These are phyloP conservation scores for Carabus problematicus DNA, from an alignment of 2,888 invertebrate genomes.

Conservation along the genomic window DNA sequence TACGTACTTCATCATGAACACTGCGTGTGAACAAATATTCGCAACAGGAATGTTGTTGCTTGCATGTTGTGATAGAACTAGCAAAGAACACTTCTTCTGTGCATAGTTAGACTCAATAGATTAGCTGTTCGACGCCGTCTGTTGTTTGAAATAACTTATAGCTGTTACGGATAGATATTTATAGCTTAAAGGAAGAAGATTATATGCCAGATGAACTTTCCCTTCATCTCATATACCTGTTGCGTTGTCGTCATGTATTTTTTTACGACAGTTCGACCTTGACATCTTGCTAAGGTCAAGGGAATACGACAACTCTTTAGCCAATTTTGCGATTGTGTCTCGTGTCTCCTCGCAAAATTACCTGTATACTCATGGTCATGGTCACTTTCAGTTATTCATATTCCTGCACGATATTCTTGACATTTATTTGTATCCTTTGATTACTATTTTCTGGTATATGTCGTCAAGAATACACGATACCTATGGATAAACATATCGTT, in stretches of 20 bases:
- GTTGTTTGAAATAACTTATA: not conserved
- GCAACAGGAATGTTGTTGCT: too few relatives aligned
- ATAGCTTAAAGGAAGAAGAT: too few relatives aligned
- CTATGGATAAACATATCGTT: too few relatives aligned
- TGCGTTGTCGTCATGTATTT: constrained; percentile 40
- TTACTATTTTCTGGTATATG: not conserved
- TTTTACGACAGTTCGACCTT: constrained; percentile 35
- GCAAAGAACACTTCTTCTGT: too few relatives aligned
- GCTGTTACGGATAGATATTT: too few relatives aligned
- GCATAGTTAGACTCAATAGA: too few relatives aligned
- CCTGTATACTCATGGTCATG: constrained; percentile 28
- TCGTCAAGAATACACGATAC: too few relatives aligned
- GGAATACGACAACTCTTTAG: constrained; percentile 20
- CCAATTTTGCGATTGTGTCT: constrained; percentile 34
- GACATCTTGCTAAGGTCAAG: constrained; percentile 37
- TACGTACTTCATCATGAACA: too few relatives aligned
- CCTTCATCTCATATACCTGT: constrained; percentile 28
- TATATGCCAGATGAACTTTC: constrained; percentile 28
- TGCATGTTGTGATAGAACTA: too few relatives aligned
- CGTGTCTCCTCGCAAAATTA: constrained; percentile 6
- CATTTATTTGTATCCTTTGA: constrained; percentile 1
- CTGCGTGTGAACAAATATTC: too few relatives aligned
- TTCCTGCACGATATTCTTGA: constrained; percentile 5
- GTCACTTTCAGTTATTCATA: constrained; percentile 29
- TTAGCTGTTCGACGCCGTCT: constrained; percentile 11